A percentile compares a stretch with the other conserved stretches of the same genome.
Evolutionary conservation across 2,113 vertebrate genomes (phyloP).

Genomic region (Tauraco erythrolophus): DNA sequence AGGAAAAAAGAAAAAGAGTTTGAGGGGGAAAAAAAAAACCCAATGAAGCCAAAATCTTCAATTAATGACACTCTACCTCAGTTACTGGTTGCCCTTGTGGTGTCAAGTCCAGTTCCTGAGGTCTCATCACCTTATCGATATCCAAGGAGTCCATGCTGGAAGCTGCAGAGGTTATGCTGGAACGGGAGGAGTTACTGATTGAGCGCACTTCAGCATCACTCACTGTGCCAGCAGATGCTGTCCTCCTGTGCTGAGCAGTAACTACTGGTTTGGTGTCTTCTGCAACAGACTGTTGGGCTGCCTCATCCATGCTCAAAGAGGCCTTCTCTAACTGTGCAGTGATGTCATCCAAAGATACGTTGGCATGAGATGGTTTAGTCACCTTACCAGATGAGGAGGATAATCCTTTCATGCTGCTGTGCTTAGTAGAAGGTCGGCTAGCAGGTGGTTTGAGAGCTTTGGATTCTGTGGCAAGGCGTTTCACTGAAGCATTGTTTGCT

Average conservation of each 20-base stretch:
- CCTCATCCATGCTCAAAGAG: conserved; percentile 98
- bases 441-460: conserved; percentile 83
- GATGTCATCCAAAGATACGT: conserved; percentile 96
- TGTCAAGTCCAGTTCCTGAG: conserved; percentile 84
- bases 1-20: not conserved
- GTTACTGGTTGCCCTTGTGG: conserved; percentile 85
- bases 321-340: conserved; percentile 96
- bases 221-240: conserved; percentile 90
- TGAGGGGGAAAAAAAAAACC: not conserved
- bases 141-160: conserved; percentile 98
- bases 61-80: conserved; percentile 81
- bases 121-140: conserved; percentile 87
- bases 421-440: conserved; percentile 79
- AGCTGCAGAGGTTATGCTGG: conserved; percentile 91
- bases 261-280: conserved; percentile 79
- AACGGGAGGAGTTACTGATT: conserved; percentile 90
- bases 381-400: conserved; percentile 75
- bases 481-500: conserved; percentile 82
- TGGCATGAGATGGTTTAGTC: conserved; percentile 79
- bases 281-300: conserved; percentile 87
- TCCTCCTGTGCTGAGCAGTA: conserved; percentile 86
- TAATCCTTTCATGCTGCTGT: conserved; percentile 82
- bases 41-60: not conserved
- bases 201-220: conserved; percentile 89
- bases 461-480: conserved; percentile 78